A percentile compares a stretch with the other conserved stretches of the same genome.
phyloP scores from a whole-genome alignment of 2,113 vertebrate species.

The Elanoides forficatus region DNA sequence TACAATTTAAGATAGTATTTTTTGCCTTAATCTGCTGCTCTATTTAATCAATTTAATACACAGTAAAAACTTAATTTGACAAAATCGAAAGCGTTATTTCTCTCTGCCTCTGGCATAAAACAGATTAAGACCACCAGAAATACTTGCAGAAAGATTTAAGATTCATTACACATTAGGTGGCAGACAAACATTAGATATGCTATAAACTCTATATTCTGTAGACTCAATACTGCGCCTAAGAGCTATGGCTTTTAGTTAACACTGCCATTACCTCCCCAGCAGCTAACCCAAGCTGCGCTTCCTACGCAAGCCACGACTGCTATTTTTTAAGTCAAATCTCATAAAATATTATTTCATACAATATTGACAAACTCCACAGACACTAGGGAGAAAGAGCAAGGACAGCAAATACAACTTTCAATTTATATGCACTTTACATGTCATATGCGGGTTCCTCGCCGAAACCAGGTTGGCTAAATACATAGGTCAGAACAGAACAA shows the following conservation, averaged over 20 bases:
- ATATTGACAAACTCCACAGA: not conserved
- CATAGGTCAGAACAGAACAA: fast-evolving
- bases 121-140: conserved; percentile 39
- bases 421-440: not conserved
- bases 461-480: not conserved
- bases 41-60: conserved; percentile 51
- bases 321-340: not conserved
- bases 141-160: not conserved
- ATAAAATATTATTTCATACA: not conserved
- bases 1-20: conserved; percentile 13
- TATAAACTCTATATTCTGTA: not conserved
- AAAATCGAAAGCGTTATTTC: conserved; percentile 7
- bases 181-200: conserved; percentile 3
- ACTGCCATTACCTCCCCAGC: not conserved
- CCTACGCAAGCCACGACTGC: not conserved
- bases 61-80: conserved; percentile 47
- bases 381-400: not conserved
- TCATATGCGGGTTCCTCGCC: not conserved
- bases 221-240: not conserved
- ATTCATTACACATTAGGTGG: not conserved
- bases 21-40: not conserved
- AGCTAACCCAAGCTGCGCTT: not conserved
- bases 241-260: not conserved
- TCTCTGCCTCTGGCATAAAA: not conserved
- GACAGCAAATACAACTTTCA: not conserved